phyloP scores from a whole-genome alignment of 2,888 invertebrate genomes.

The Muschampia plurimacula region DNA sequence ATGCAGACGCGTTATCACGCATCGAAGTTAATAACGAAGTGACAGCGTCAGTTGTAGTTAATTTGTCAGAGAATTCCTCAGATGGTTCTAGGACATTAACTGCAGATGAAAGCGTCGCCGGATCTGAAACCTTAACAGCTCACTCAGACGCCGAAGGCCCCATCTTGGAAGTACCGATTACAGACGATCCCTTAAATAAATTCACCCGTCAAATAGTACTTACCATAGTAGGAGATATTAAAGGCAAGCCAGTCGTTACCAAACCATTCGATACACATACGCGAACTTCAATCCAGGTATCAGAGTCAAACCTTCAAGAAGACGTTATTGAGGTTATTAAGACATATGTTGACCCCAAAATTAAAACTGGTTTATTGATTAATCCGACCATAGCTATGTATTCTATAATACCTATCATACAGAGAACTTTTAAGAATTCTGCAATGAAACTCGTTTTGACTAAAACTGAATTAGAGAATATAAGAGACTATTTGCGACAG shows the following conservation, averaged over 20 bases:
- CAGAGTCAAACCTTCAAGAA: neutral
- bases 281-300: neutral
- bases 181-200: constrained; percentile 38
- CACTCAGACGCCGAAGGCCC: neutral
- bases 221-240: neutral
- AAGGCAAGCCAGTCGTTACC: neutral
- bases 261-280: neutral
- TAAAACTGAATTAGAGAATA: constrained; percentile 39
- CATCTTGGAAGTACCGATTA: constrained; percentile 29
- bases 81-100: neutral
- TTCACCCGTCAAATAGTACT: constrained; percentile 4
- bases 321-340: neutral
- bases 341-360: constrained; percentile 26
- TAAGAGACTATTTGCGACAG: constrained; percentile 40
- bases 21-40: constrained; percentile 1
- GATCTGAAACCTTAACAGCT: neutral
- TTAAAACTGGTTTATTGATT: constrained; percentile 29
- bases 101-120: neutral
- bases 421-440: constrained; percentile 34
- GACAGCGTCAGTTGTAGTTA: neutral
- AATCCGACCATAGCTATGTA: constrained; percentile 17
- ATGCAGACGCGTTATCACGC: neutral
- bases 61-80: neutral
- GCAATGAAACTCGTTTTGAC: constrained; percentile 35
- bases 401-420: constrained; percentile 29